These are phyloP conservation scores for Brachyistius frenatus DNA, from an alignment of 2,113 vertebrate species.

Conservation along the genomic window DNA sequence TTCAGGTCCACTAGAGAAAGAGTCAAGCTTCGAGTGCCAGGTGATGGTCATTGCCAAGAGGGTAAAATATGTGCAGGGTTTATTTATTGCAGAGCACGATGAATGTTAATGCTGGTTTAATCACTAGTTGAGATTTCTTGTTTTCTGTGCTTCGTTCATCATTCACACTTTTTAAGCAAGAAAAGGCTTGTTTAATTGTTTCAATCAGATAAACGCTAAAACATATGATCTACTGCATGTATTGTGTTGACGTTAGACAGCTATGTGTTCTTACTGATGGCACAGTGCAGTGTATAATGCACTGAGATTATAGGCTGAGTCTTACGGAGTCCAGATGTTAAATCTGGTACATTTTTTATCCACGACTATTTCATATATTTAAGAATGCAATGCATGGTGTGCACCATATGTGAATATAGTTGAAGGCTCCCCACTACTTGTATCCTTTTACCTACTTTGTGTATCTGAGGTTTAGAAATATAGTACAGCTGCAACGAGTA, in stretches of 20 bases:
- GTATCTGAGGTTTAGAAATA: too few species aligned
- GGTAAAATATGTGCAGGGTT: not conserved
- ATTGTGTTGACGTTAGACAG: conserved; percentile 2
- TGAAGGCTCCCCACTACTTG: not conserved
- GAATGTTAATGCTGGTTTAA: conserved; percentile 56
- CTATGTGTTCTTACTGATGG: conserved; percentile 15
- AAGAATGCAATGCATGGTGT: not conserved
- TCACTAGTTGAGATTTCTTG: not conserved
- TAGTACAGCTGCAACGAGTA: too few species aligned
- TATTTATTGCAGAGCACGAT: conserved; percentile 46
- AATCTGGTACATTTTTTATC: conserved; percentile 1
- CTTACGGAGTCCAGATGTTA: conserved; percentile 12
- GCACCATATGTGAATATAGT: not conserved
- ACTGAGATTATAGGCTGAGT: conserved; percentile 6
- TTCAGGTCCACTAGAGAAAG: not conserved
- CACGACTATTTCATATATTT: not conserved
- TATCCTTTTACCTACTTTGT: too few species aligned
- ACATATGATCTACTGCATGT: not conserved
- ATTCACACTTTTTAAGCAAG: conserved; percentile 11
- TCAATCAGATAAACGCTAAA: conserved; percentile 12
- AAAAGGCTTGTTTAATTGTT: conserved; percentile 20
- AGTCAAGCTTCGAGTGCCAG: not conserved
- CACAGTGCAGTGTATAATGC: conserved; percentile 8
- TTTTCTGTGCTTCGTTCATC: conserved; percentile 43
- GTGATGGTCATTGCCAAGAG: not conserved